Evolutionary conservation across 2,888 invertebrate genomes (phyloP).

Genomic region (Galerucella calmariensis): DNA sequence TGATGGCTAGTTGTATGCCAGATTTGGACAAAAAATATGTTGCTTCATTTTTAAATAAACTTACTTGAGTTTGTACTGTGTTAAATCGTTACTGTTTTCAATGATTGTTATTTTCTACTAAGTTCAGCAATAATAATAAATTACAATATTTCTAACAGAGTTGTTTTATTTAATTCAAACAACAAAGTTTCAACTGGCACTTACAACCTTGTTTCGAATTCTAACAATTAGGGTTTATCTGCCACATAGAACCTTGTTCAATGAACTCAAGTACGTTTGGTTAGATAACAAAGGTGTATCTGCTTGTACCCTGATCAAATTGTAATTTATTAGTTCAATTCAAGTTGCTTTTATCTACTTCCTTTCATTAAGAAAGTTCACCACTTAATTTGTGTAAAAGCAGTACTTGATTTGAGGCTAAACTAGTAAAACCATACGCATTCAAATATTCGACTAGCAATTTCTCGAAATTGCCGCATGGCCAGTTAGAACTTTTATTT

Average conservation of each 20-base stretch:
- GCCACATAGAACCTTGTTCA: conserved; percentile 21
- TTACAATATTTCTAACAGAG: neutral
- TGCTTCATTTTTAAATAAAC: conserved; percentile 17
- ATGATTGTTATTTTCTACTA: neutral
- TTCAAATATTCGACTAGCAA: conserved; percentile 14
- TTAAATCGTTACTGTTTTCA: neutral
- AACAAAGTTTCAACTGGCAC: conserved; percentile 11
- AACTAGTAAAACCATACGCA: conserved; percentile 13
- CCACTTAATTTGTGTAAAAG: conserved; percentile 17
- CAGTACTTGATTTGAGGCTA: conserved; percentile 13
- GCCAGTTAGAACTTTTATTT: conserved; percentile 16
- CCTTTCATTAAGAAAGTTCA: neutral
- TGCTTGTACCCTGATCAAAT: conserved; percentile 4
- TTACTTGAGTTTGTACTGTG: neutral
- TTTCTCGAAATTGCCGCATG: conserved; percentile 8
- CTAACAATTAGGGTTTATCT: conserved; percentile 6
- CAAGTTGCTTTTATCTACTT: conserved; percentile 8
- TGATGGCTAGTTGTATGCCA: conserved; percentile 28
- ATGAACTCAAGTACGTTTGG: conserved; percentile 9
- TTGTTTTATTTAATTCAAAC: conserved; percentile 12
- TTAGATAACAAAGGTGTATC: conserved; percentile 21
- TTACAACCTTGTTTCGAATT: conserved; percentile 5
- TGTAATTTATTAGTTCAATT: neutral
- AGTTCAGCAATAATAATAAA: conserved; percentile 1
- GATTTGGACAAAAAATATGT: conserved; percentile 17